Base-by-base conservation (phyloP, 2,888 invertebrate genomes). In the Monoplex corrugatus region DNA sequence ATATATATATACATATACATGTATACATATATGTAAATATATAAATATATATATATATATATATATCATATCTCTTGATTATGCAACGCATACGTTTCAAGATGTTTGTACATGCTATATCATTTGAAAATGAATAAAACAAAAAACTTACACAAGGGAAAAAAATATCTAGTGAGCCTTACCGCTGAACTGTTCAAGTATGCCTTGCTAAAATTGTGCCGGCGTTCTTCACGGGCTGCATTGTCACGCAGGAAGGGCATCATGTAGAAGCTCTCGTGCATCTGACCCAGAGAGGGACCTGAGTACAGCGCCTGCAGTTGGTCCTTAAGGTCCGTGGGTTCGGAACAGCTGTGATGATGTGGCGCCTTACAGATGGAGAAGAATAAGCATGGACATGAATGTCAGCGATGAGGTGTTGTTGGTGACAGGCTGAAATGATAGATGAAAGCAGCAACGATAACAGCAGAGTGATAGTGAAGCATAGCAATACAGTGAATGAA, bases 211-310 rank as follows among this genome's bases (percentile, higher is more conserved):
- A 84, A 57, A 38, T 84, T 57, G 84, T 84, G 28, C 2, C 57
- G 84, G 0, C 35, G n/a, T 6, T n/a, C 57, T 3, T 84, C 38
- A 8, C 57, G 50, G 50, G 23, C 35, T 5, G 57, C 84, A 2
- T 35, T 5, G 16, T 84, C n/a, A 28, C 38, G 84, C 10, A 84
- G 84, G 19, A 84, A 57, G 10, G 84, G 84, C 35, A 57, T 10
- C 32, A 84, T 10, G 84, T 84, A 84, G 57, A 84, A 84, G 0
- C 57, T 57, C 35, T 84, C 84, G 57, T 84, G 57, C 84, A 84
- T 5, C 32, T 50, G 28, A 2, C 84, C 84, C 38, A 45, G n/a
- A 50, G 23, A 50, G 35, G 50, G 57, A n/a, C 16, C 5, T 6
- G 84, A 28, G 50, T 84, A 13, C 38, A 84, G 38, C 38, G 35